phyloP scores from a whole-genome alignment of 2,797 vertebrate genomes.

The Manis pentadactyla region DNA sequence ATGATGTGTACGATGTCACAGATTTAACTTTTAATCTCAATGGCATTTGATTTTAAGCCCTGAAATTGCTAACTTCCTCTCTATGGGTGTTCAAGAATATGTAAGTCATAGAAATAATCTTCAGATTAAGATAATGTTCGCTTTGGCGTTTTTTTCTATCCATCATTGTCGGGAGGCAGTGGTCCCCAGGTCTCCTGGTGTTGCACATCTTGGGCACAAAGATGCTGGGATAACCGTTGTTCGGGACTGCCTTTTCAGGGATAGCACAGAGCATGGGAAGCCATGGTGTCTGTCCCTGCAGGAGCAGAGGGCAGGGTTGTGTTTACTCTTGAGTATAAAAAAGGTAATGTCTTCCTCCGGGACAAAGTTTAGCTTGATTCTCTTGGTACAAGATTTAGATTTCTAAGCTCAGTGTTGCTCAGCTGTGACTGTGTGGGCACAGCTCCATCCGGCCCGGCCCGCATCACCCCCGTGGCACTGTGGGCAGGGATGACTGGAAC shows the following conservation, averaged over 20 bases:
- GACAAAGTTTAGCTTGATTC: not conserved
- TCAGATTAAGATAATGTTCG: not conserved
- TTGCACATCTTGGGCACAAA: not conserved
- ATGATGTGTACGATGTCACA: slow-evolving; percentile 81
- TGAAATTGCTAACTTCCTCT: not conserved
- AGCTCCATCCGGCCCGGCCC: accelerated
- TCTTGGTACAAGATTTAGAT: not conserved
- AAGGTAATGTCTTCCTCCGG: not conserved
- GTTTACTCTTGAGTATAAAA: not conserved
- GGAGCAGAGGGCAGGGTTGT: not conserved
- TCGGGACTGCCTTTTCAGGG: not conserved
- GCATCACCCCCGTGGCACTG: not conserved
- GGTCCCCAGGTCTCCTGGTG: not conserved
- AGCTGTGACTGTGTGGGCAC: not conserved
- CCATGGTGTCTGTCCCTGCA: accelerated
- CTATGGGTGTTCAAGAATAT: not conserved
- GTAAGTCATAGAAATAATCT: not conserved
- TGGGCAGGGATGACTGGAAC: accelerated
- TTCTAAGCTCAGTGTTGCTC: not conserved
- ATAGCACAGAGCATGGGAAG: not conserved
- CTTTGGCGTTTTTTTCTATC: not conserved
- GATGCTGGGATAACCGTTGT: not conserved
- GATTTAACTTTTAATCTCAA: slow-evolving; percentile 53
- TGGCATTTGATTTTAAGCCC: not conserved
- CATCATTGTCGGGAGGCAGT: not conserved